These are phyloP conservation scores for Trididemnum miniatum DNA, from an alignment of 23 tunicate genomes.

Conservation along the genomic window DNA sequence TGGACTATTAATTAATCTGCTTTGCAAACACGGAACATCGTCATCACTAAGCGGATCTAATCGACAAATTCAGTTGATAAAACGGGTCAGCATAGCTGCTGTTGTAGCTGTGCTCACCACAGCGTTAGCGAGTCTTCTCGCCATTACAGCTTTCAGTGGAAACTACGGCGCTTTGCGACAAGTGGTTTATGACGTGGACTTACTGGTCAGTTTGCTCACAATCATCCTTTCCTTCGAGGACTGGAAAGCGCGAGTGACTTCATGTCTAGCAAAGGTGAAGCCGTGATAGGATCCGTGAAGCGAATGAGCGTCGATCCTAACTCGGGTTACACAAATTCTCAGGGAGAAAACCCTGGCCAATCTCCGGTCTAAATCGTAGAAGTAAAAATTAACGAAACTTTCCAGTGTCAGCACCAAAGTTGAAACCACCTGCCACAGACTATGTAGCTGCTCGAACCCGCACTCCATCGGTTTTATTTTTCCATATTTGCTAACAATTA, in stretches of 20 bases:
- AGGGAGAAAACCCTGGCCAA: no score
- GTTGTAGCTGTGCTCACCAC: constrained; percentile 37
- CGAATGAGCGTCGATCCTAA: no score
- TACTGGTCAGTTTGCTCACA: constrained; percentile 34
- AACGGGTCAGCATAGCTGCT: constrained; percentile 54
- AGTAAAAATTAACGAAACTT: no score
- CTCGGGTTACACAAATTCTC: no score
- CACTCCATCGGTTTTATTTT: no score
- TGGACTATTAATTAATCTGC: constrained; percentile 63
- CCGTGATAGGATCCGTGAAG: constrained; percentile 27
- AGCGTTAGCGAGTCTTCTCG: constrained; percentile 11
- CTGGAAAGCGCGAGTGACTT: constrained; percentile 47
- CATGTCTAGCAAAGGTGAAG: constrained; percentile 6
- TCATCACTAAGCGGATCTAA: neutral
- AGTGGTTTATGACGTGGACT: constrained; percentile 41
- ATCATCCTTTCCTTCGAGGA: constrained; percentile 57
- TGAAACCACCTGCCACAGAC: no score
- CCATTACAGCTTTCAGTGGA: constrained; percentile 25
- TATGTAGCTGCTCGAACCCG: no score
- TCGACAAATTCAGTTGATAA: neutral
- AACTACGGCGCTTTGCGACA: constrained; percentile 38
- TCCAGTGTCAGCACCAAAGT: no score
- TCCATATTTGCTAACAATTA: no score
- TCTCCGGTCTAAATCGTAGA: no score
- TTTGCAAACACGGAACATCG: constrained; percentile 20